phyloP scores from a whole-genome alignment of 2,797 vertebrate species.

The Darevskia mixta region DNA sequence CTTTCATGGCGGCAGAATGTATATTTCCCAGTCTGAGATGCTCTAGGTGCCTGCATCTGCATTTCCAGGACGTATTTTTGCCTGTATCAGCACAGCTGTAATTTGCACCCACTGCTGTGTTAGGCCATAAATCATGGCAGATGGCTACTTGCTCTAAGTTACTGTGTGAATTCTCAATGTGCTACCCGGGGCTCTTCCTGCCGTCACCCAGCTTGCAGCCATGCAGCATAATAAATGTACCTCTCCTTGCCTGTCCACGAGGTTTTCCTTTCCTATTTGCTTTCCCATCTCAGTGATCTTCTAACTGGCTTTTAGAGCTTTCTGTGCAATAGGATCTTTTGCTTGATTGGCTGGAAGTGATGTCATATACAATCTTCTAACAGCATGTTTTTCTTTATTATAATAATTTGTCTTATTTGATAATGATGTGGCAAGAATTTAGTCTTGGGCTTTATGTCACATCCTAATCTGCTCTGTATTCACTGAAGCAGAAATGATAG shows the following conservation, averaged over 20 bases:
- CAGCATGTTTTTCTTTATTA: constrained; percentile 30
- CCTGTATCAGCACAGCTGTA: constrained; percentile 57
- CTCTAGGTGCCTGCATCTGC: constrained; percentile 51
- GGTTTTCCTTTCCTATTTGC: constrained; percentile 50
- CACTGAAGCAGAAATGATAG: constrained; percentile 39
- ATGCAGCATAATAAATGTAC: constrained; percentile 18
- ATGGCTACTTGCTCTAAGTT: background rate
- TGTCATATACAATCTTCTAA: constrained; percentile 36
- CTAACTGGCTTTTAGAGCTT: constrained; percentile 12
- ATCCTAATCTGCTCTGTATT: constrained; percentile 32
- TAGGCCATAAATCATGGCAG: constrained; percentile 55
- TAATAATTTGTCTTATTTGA: constrained; percentile 6
- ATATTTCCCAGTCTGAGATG: constrained; percentile 53
- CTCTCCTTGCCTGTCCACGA: constrained; percentile 23
- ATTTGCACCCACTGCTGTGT: constrained; percentile 54
- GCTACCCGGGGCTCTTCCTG: constrained; percentile 15
- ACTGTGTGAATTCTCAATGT: constrained; percentile 6
- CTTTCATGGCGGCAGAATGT: constrained; percentile 43
- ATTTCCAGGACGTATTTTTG: constrained; percentile 64
- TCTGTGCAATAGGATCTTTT: constrained; percentile 24
- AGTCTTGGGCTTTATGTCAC: background rate
- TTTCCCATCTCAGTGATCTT: constrained; percentile 36
- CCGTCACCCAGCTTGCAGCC: constrained; percentile 36
- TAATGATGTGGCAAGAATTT: constrained; percentile 30
- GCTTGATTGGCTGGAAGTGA: constrained; percentile 36